Conservation (phyloP, 1,140 invertebrate genomes). For the Myzus persicae region DNA sequence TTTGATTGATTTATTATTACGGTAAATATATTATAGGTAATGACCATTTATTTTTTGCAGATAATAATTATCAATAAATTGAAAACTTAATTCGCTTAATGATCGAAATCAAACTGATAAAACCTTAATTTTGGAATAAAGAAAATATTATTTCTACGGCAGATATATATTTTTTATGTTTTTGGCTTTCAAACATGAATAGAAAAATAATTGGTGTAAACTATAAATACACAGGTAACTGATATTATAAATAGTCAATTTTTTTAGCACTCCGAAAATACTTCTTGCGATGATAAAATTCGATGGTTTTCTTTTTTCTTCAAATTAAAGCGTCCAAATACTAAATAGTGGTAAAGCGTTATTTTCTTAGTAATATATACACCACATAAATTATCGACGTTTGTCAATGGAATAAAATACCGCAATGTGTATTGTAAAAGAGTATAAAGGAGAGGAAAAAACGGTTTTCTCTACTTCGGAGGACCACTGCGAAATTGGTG, state of each 20-base stretch:
- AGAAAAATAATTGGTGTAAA: not conserved
- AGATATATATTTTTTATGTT: not conserved
- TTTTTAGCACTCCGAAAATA: not conserved
- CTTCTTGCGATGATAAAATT: not conserved
- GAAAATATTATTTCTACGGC: not conserved
- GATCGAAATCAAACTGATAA: not conserved
- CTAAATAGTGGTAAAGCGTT: slow-evolving; percentile 7
- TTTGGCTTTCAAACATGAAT: not conserved
- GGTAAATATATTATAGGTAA: not conserved
- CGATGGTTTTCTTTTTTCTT: not conserved
- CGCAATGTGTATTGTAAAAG: not conserved
- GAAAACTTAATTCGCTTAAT: not conserved
- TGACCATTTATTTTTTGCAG: not conserved
- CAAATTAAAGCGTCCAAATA: slow-evolving; percentile 19
- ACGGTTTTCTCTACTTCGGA: slow-evolving; percentile 5
- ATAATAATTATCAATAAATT: not conserved
- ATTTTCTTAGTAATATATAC: not conserved
- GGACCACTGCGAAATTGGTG: slow-evolving; percentile 24
- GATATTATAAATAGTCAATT: not conserved
- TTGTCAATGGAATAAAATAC: slow-evolving; percentile 1
- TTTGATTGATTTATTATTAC: not conserved
- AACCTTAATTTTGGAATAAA: not conserved
- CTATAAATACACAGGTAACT: not conserved
- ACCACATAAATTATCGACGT: slow-evolving; percentile 19
- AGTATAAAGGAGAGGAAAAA: not conserved